These are phyloP conservation scores for Palythoa grandis DNA, from an alignment of 92 coral and sea anemone genomes.

Conservation along the genomic window DNA sequence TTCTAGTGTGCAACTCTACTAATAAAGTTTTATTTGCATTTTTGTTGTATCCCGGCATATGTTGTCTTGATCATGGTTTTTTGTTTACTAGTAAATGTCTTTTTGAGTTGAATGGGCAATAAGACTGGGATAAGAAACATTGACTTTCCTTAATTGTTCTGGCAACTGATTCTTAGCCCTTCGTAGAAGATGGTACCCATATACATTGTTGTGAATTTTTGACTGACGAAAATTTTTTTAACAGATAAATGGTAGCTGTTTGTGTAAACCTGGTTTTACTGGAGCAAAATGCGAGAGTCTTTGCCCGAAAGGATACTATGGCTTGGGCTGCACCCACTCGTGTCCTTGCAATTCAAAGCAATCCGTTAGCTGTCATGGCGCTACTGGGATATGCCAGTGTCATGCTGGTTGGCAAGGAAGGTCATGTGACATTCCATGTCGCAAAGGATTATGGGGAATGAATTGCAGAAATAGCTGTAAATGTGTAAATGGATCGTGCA, in stretches of 20 bases:
- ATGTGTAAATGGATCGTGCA: constrained; percentile 78
- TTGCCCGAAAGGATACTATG: constrained; percentile 63
- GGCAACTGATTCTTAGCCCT: background rate
- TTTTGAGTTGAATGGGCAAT: too few species aligned
- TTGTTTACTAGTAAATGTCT: too few species aligned
- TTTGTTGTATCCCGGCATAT: too few species aligned
- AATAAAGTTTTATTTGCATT: too few species aligned
- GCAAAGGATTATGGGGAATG: constrained; percentile 79
- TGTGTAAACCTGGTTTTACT: constrained; percentile 75
- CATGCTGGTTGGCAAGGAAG: constrained; percentile 76
- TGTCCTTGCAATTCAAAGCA: constrained; percentile 60
- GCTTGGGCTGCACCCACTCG: constrained; percentile 54
- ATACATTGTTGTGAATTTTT: background rate
- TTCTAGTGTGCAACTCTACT: too few species aligned
- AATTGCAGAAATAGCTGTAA: constrained; percentile 68
- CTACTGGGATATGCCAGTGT: constrained; percentile 75
- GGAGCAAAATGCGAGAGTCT: constrained; percentile 58
- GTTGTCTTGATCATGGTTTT: too few species aligned
- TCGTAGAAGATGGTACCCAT: background rate
- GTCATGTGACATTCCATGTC: constrained; percentile 72
- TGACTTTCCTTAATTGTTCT: too few species aligned
- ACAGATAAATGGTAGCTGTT: constrained; percentile 82
- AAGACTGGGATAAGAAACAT: too few species aligned
- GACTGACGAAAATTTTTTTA: background rate
- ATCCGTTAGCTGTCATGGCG: constrained; percentile 59